Percentiles rank a stretch among this genome's conserved stretches.
These are phyloP conservation scores for Morus bassanus DNA, from an alignment of 2,797 vertebrate genomes.

Conservation along the genomic window DNA sequence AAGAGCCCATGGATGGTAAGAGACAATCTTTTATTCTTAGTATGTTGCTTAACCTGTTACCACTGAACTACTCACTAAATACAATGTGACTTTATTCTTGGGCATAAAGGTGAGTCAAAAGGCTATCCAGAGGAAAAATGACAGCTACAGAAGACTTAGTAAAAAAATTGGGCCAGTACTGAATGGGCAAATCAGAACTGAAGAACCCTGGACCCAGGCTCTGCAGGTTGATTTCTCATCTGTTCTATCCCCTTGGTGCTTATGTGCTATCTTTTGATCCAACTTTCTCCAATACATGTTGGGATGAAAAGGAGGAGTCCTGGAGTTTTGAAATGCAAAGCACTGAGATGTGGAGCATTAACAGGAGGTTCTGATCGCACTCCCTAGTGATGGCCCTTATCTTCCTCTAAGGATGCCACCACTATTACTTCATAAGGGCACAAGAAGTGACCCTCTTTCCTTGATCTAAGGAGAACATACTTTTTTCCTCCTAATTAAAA, in stretches of 20 bases:
- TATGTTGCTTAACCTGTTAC: conserved; percentile 8
- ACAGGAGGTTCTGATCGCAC: conserved; percentile 28
- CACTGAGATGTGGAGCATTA: conserved; percentile 56
- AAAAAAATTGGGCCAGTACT: neutral
- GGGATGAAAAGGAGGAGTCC: conserved; percentile 48
- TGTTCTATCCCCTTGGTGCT: neutral
- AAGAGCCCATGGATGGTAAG: conserved; percentile 49
- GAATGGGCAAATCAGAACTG: neutral
- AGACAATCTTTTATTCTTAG: conserved; percentile 3
- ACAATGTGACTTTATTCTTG: neutral
- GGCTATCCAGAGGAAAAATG: neutral
- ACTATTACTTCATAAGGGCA: neutral
- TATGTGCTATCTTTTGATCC: conserved; percentile 65
- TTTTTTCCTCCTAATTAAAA: neutral
- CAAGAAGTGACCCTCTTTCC: neutral
- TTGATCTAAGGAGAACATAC: neutral
- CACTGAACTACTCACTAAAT: neutral
- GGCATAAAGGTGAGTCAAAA: neutral
- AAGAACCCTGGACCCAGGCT: neutral
- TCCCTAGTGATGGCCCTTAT: conserved; percentile 44
- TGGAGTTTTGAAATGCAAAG: conserved; percentile 62
- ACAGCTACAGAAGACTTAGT: neutral
- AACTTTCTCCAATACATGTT: neutral
- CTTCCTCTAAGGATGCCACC: neutral
- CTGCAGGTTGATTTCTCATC: neutral